phyloP scores from a whole-genome alignment of 2,797 vertebrate genomes.

The Danio albolineatus region DNA sequence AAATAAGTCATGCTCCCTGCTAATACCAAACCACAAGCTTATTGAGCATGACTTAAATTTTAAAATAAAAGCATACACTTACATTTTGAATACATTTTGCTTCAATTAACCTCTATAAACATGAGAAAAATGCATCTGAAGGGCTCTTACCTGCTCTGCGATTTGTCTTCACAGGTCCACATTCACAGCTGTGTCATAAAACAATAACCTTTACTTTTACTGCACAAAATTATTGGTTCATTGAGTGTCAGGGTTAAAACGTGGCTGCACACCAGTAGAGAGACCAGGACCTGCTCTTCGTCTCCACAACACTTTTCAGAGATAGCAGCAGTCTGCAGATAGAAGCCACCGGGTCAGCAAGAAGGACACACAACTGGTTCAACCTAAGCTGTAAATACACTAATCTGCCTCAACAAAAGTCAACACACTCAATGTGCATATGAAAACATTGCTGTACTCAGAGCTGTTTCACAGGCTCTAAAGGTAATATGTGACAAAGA shows the following conservation, averaged over 20 bases:
- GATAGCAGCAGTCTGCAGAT: slow-evolving; percentile 15
- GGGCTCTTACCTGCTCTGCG: neutral
- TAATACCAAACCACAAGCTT: neutral
- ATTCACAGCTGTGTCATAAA: slow-evolving; percentile 5
- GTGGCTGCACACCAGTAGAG: slow-evolving; percentile 21
- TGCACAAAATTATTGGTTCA: neutral
- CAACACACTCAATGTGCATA: neutral
- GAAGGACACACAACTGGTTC: neutral
- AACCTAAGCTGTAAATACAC: slow-evolving; percentile 8
- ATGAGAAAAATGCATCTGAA: neutral
- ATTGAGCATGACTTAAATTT: neutral
- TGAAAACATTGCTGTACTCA: neutral
- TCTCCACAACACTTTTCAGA: slow-evolving; percentile 6
- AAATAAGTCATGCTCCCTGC: slow-evolving; percentile 14
- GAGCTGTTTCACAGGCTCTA: neutral
- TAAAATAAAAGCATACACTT: too few species aligned
- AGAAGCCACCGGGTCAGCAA: slow-evolving; percentile 11
- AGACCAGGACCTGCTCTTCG: neutral
- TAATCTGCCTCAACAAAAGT: neutral
- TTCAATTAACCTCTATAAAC: neutral
- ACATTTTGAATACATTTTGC: neutral
- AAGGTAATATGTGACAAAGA: slow-evolving; percentile 22
- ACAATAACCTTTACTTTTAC: slow-evolving; percentile 10
- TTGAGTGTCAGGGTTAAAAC: neutral
- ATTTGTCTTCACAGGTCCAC: slow-evolving; percentile 15